Evolutionary conservation across 2,888 invertebrate genomes (phyloP), one percentile per base, ranked within the genome.

Genomic region (Odontocerum albicorne): DNA sequence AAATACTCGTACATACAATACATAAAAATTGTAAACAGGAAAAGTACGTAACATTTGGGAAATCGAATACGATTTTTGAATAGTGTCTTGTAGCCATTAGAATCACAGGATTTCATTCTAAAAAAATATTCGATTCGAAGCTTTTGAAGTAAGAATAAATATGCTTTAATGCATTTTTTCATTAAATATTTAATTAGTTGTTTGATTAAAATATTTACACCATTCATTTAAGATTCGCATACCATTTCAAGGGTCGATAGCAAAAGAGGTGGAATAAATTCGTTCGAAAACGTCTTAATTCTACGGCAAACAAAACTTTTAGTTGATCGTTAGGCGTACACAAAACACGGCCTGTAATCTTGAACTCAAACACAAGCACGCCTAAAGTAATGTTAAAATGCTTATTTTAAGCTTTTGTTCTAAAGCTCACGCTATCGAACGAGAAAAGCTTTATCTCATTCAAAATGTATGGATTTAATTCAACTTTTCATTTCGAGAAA

Each of bases 311-410:
- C 50, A 50, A 21, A 44, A 55, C 27, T 55, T 55, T 31, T 4
- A 38, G 36, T 36, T 44, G 35, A 44, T 40, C 49, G 44, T 32
- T 44, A 32, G 40, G 31, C 55, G 44, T 33, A 49, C 49, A 55
- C 55, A 51, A 55, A 55, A 46, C 49, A 59, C 52, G 36, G 55
- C 17, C 13, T n/a, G 50, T 59, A 59, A 56, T 56, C 56, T 31
- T 40, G 33, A 59, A 59, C 53, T 56, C 55, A 59, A 56, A 59
- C 47, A 45, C 50, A 46, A 54, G 49, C 50, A 39, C 38, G 53
- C 54, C 46, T 22, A 56, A 59, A 59, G 56, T 56, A 56, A 54
- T 54, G 53, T 59, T 59, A 59, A 59, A 59, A 59, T 56, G 56
- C 56, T 54, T 56, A 54, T 52, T 46, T 32, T 49, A 35, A 51